A percentile compares a stretch with the other conserved stretches of the same genome.
Conservation (phyloP, 2,797 vertebrate species). For the Rhadinocentrus ornatus region DNA sequence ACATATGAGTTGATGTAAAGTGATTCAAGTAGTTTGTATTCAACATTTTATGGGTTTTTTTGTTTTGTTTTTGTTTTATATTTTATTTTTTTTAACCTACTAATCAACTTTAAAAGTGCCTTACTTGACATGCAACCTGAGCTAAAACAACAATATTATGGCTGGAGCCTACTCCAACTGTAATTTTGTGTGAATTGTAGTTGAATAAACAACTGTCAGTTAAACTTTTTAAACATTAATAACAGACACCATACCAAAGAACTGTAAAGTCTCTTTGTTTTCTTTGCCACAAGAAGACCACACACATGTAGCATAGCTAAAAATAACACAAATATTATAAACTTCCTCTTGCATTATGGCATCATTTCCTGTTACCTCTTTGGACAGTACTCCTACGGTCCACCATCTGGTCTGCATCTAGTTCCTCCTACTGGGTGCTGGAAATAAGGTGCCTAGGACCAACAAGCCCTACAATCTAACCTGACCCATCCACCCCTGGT, state of each 20-base stretch:
- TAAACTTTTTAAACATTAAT: neutral
- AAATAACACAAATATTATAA: neutral
- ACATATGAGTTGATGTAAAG: neutral
- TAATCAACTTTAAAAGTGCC: neutral
- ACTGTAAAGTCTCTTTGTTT: neutral
- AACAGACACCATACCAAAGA: neutral
- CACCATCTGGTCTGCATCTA: neutral
- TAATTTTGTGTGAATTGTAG: neutral
- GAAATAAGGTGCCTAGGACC: neutral
- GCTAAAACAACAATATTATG: neutral
- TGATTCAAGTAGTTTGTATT: neutral
- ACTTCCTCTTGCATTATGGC: neutral
- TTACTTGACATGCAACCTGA: neutral
- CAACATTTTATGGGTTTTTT: too few relatives aligned
- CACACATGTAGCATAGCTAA: slow-evolving; percentile 3
- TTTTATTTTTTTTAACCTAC: neutral
- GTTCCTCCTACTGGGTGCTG: neutral
- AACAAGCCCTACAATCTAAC: neutral
- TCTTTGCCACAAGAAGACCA: neutral
- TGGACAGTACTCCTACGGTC: neutral
- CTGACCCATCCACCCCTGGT: neutral
- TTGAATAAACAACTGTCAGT: neutral
- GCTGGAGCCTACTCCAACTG: neutral
- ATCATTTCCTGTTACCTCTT: neutral
- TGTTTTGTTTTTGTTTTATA: neutral